These are phyloP conservation scores for Melanotaenia pygmaea DNA, from an alignment of 2,797 vertebrate species.

Conservation along the genomic window DNA sequence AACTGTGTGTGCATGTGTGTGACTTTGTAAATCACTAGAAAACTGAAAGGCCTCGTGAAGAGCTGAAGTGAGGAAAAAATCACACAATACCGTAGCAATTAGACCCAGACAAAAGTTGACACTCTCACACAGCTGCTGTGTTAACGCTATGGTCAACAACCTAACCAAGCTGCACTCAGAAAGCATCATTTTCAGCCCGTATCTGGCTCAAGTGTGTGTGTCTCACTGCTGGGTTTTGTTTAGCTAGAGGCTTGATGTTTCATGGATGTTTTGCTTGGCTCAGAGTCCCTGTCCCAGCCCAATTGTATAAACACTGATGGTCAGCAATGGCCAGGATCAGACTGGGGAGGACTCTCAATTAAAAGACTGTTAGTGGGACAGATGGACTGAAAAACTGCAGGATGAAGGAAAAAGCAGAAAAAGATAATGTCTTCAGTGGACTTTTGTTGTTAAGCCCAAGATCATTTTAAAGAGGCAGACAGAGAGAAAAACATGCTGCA, in stretches of 20 bases:
- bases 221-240: constrained; percentile 74
- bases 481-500: constrained; percentile 1
- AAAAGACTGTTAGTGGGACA: constrained; percentile 72
- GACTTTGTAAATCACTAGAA: constrained; percentile 43
- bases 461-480: constrained; percentile 41
- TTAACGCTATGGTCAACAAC: constrained; percentile 56
- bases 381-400: constrained; percentile 62
- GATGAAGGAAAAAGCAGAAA: constrained; percentile 51
- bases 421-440: constrained; percentile 45
- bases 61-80: constrained; percentile 39
- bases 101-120: constrained; percentile 48
- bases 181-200: constrained; percentile 63
- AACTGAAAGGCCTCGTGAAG: constrained; percentile 34
- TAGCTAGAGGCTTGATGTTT: constrained; percentile 78
- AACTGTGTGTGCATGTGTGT: constrained; percentile 30
- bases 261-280: constrained; percentile 82
- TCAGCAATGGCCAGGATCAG: constrained; percentile 72
- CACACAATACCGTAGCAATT: constrained; percentile 55
- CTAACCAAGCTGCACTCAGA: constrained; percentile 49
- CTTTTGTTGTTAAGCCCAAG: constrained; percentile 26
- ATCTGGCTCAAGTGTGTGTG: constrained; percentile 66
- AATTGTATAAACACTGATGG: constrained; percentile 77
- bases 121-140: constrained; percentile 47
- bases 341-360: constrained; percentile 75
- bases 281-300: constrained; percentile 73